A percentile compares a stretch with the other conserved stretches of the same genome.
Conservation (phyloP, 2,113 vertebrate genomes). For the Tragulus kanchil region DNA sequence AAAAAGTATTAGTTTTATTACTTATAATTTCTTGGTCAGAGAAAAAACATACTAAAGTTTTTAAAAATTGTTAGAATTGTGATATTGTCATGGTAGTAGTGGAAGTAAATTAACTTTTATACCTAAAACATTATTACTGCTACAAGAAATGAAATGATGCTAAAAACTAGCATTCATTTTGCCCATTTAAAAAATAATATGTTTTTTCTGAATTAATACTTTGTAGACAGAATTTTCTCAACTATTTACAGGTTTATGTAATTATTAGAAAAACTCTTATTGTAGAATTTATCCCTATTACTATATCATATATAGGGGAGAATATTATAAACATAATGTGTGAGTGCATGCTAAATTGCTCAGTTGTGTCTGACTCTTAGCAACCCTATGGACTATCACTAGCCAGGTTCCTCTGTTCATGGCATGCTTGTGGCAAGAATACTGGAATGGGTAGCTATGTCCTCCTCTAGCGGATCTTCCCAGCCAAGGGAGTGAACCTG, state of each 20-base stretch:
- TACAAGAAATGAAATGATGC: not conserved
- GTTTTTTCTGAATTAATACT: not conserved
- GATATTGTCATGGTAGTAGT: not conserved
- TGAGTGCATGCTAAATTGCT: too few relatives aligned
- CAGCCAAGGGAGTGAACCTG: too few relatives aligned
- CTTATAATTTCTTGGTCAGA: not conserved
- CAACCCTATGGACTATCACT: too few relatives aligned
- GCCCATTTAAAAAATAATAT: not conserved
- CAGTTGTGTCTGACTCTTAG: too few relatives aligned
- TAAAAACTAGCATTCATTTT: not conserved
- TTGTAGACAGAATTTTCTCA: slow-evolving; percentile 25
- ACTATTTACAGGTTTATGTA: not conserved
- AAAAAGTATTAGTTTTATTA: not conserved
- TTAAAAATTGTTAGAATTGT: not conserved
- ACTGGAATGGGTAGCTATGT: too few relatives aligned
- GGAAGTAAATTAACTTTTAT: slow-evolving; percentile 5
- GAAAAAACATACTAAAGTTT: not conserved
- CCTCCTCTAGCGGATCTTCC: too few relatives aligned
- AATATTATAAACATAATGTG: not conserved
- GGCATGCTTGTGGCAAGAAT: too few relatives aligned
- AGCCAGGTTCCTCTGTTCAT: too few relatives aligned
- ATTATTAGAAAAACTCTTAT: not conserved
- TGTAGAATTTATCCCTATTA: not conserved
- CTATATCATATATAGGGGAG: not conserved
- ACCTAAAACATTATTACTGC: not conserved